phyloP scores from a whole-genome alignment of 2,797 vertebrate genomes.

The Melanotaenia nigrans region DNA sequence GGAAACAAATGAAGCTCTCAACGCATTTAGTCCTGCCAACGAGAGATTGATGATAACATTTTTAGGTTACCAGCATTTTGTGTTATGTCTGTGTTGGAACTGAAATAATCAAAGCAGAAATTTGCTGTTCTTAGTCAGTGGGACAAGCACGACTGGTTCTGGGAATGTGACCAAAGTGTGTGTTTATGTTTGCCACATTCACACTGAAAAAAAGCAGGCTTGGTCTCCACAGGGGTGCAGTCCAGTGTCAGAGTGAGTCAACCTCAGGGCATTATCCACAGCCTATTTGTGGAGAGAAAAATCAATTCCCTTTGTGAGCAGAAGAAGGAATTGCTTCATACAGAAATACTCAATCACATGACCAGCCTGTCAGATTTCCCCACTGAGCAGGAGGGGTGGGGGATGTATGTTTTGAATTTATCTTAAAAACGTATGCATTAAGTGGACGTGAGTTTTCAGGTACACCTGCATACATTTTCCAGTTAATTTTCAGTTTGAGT shows the following conservation, averaged over 20 bases:
- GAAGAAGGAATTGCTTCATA: slow-evolving; percentile 50
- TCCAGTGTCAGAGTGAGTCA: slow-evolving; percentile 45
- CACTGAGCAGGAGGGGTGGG: too few species aligned
- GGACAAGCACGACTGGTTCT: slow-evolving; percentile 25
- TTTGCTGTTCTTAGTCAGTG: slow-evolving; percentile 14
- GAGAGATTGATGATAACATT: background rate
- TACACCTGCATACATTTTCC: background rate
- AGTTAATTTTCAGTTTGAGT: slow-evolving; percentile 42
- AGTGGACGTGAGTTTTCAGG: slow-evolving; percentile 21
- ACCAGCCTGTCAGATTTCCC: slow-evolving; percentile 34
- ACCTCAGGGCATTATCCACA: slow-evolving; percentile 69
- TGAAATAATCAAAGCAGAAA: background rate
- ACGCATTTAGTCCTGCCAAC: background rate
- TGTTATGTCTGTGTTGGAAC: slow-evolving; percentile 23
- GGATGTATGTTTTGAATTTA: slow-evolving; percentile 14
- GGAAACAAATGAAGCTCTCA: background rate
- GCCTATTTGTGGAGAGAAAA: slow-evolving; percentile 64
- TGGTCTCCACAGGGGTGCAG: slow-evolving; percentile 28
- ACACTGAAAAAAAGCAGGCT: slow-evolving; percentile 23
- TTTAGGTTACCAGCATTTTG: slow-evolving; percentile 6
- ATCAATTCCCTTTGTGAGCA: slow-evolving; percentile 70
- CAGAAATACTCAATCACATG: slow-evolving; percentile 40
- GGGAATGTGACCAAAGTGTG: background rate
- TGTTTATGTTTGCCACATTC: slow-evolving; percentile 13
- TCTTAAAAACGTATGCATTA: slow-evolving; percentile 16